These are phyloP conservation scores for Calypte anna DNA, from an alignment of 2,113 vertebrate species.

Conservation along the genomic window DNA sequence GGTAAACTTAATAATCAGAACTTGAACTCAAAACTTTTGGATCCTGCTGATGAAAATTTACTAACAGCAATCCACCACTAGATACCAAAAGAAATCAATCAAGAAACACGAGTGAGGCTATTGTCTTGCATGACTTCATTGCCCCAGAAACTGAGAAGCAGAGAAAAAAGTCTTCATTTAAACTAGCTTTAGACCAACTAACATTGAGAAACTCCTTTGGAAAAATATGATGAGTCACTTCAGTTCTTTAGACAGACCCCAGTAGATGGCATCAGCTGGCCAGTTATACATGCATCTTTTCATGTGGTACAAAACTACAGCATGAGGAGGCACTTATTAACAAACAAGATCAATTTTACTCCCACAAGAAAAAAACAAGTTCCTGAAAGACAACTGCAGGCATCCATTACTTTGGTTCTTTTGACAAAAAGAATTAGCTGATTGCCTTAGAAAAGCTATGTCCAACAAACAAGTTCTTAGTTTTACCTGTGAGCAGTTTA, in stretches of 20 bases:
- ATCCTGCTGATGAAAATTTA: not conserved
- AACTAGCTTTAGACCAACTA: not conserved
- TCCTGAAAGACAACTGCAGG: not conserved
- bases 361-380: not conserved
- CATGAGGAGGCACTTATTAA: not conserved
- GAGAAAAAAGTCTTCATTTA: not conserved
- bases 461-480: not conserved
- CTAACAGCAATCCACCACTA: not conserved
- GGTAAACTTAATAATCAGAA: not conserved
- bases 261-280: constrained; percentile 57
- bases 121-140: not conserved
- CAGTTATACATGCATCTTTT: not conserved
- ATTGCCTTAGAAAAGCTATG: not conserved
- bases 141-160: not conserved
- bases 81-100: rapidly evolving
- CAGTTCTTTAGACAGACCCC: constrained; percentile 16
- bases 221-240: not conserved
- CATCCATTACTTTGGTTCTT: not conserved
- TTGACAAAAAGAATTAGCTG: not conserved
- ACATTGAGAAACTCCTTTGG: not conserved
- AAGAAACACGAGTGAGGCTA: not conserved
- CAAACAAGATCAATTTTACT: not conserved
- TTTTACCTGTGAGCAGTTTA: not conserved
- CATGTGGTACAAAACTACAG: not conserved
- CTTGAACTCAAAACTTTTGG: not conserved